phyloP scores from a whole-genome alignment of 2,797 vertebrate species.

The Mus spretus region DNA sequence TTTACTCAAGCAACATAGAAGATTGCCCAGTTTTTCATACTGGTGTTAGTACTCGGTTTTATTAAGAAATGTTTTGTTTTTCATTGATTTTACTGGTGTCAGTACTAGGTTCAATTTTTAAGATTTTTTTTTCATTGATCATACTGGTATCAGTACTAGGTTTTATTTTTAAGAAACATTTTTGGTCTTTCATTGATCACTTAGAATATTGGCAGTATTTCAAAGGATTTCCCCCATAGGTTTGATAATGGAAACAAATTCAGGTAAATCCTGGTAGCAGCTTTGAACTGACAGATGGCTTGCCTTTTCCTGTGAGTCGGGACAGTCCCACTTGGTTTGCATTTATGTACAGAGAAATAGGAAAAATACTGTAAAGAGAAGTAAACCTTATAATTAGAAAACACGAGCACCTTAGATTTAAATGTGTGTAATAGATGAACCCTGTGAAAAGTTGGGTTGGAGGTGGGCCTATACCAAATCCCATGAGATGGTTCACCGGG shows the following conservation, averaged over 20 bases:
- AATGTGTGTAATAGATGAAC: not conserved
- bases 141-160: conserved; percentile 39
- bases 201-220: conserved; percentile 54
- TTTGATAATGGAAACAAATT: conserved; percentile 51
- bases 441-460: conserved; percentile 22
- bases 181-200: conserved; percentile 16
- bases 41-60: conserved; percentile 49
- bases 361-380: conserved; percentile 25
- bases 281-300: conserved; percentile 46
- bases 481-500: not conserved
- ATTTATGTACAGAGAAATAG: conserved; percentile 8
- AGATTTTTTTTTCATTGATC: not conserved
- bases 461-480: not conserved
- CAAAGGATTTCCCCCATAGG: not conserved
- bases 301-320: conserved; percentile 21
- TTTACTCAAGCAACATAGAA: conserved; percentile 16
- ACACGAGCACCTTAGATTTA: conserved; percentile 30
- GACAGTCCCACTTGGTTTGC: conserved; percentile 46
- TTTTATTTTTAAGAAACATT: conserved; percentile 9
- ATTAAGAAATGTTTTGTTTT: not conserved
- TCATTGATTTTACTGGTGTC: not conserved
- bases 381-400: conserved; percentile 50
- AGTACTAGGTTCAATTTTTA: conserved; percentile 34
- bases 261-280: not conserved
- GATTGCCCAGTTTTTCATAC: not conserved